Percentiles rank a stretch among this genome's conserved stretches.
Conservation (phyloP, 2,888 invertebrate species). For the Orthosia gracilis region DNA sequence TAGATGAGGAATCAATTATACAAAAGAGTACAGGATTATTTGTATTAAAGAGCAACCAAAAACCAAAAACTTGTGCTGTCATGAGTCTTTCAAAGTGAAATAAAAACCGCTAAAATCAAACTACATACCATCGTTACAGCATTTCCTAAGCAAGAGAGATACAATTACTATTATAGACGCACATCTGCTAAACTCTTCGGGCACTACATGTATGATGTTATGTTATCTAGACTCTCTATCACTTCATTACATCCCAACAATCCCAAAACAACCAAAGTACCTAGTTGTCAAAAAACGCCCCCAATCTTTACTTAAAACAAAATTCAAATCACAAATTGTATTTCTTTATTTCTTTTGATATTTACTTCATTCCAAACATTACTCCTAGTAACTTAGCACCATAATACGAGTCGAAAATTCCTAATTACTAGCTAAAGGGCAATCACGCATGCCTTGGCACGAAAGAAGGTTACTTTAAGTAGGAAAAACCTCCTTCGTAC, state of each 20-base stretch:
- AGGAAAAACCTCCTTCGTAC: slow-evolving; percentile 63
- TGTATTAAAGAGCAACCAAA: no score
- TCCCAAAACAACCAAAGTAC: background rate
- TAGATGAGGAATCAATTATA: no score
- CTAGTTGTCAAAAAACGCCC: background rate
- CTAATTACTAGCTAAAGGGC: slow-evolving; percentile 80
- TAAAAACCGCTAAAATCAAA: no score
- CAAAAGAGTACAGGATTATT: no score
- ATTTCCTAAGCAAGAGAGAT: no score
- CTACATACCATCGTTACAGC: no score
- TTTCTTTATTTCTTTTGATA: slow-evolving; percentile 63
- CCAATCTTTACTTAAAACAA: slow-evolving; percentile 1
- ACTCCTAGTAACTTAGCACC: slow-evolving; percentile 61
- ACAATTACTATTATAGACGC: no score
- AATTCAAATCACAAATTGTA: slow-evolving; percentile 41
- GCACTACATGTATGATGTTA: no score
- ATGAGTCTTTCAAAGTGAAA: no score
- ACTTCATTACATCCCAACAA: background rate
- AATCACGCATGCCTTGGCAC: slow-evolving; percentile 77
- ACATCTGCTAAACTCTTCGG: no score
- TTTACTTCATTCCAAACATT: slow-evolving; percentile 61
- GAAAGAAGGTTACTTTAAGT: slow-evolving; percentile 72
- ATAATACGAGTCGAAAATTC: slow-evolving; percentile 69
- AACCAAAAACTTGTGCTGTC: no score
- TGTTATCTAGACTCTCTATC: background rate